These are phyloP conservation scores for Hydractinia echinata DNA, from an alignment of 30 jellyfish, hydroid and myxozoan genomes.

Conservation along the genomic window DNA sequence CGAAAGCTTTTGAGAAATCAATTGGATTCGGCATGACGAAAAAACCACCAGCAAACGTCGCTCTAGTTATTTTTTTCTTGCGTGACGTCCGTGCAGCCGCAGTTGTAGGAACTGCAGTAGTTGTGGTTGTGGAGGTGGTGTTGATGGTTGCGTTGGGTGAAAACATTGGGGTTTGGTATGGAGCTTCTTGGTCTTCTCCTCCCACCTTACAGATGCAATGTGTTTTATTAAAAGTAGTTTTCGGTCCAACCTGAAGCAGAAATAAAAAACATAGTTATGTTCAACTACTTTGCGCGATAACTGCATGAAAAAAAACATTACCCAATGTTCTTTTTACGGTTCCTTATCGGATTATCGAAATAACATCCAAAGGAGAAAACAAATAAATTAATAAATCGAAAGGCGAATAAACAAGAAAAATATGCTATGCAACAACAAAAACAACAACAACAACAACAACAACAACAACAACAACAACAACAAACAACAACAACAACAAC, in stretches of 20 bases:
- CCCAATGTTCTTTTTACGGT: no score
- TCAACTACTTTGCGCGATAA: not conserved
- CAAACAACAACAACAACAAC: no score
- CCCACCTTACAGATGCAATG: slow-evolving; percentile 78
- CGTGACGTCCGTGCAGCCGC: not conserved
- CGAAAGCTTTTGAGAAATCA: slow-evolving; percentile 84
- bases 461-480: no score
- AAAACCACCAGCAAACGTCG: slow-evolving; percentile 84
- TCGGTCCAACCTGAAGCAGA: slow-evolving; percentile 73
- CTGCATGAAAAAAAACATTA: not conserved
- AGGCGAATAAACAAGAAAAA: no score
- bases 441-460: no score
- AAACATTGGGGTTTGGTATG: not conserved
- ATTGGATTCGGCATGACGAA: slow-evolving; percentile 96
- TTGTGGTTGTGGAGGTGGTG: not conserved
- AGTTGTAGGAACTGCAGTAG: not conserved
- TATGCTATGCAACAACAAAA: no score
- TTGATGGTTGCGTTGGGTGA: not conserved
- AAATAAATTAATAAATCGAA: no score
- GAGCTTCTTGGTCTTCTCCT: slow-evolving; percentile 38
- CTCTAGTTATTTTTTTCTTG: slow-evolving; percentile 60
- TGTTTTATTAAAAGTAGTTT: slow-evolving; percentile 80
- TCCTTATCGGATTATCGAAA: no score
- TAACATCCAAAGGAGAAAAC: no score
- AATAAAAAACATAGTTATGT: not conserved